phyloP scores from a whole-genome alignment of 2,797 vertebrate species.

The Sparus aurata region DNA sequence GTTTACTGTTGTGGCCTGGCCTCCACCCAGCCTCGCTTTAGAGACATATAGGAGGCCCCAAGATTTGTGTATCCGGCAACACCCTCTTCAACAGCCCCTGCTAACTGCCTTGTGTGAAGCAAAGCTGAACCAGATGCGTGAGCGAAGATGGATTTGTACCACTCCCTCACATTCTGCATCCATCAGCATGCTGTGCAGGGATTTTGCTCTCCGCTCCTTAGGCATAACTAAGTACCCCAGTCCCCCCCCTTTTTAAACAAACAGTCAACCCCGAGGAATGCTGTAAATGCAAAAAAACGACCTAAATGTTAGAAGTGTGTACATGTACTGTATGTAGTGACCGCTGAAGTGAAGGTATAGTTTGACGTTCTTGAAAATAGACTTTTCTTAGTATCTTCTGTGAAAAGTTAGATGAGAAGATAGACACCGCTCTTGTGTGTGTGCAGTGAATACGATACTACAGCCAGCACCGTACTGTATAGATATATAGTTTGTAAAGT shows the following conservation, averaged over 20 bases:
- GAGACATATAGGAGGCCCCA: slow-evolving; percentile 78
- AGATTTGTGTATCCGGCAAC: slow-evolving; percentile 84
- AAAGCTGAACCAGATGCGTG: slow-evolving; percentile 86
- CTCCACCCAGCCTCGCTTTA: slow-evolving; percentile 73
- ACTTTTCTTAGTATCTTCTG: not conserved
- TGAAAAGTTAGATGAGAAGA: not conserved
- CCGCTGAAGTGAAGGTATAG: not conserved
- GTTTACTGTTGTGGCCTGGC: slow-evolving; percentile 85
- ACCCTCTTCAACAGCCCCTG: slow-evolving; percentile 79
- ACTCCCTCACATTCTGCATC: slow-evolving; percentile 79
- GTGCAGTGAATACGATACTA: slow-evolving; percentile 5
- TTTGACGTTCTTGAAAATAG: not conserved
- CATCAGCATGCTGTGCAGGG: slow-evolving; percentile 73
- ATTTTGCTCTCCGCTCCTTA: slow-evolving; percentile 50
- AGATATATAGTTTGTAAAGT: not conserved
- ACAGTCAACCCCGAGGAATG: slow-evolving; percentile 35
- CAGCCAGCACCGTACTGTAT: not conserved
- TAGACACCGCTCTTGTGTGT: not conserved
- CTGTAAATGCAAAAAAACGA: slow-evolving; percentile 44
- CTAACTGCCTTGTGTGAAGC: slow-evolving; percentile 81
- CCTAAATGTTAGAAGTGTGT: not conserved
- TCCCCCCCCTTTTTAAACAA: slow-evolving; percentile 29
- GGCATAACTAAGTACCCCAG: slow-evolving; percentile 23
- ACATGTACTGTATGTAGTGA: not conserved
- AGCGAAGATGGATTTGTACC: slow-evolving; percentile 72